Evolutionary conservation across 2,888 invertebrate species (phyloP).

Genomic region (Zaprionus lineosus): DNA sequence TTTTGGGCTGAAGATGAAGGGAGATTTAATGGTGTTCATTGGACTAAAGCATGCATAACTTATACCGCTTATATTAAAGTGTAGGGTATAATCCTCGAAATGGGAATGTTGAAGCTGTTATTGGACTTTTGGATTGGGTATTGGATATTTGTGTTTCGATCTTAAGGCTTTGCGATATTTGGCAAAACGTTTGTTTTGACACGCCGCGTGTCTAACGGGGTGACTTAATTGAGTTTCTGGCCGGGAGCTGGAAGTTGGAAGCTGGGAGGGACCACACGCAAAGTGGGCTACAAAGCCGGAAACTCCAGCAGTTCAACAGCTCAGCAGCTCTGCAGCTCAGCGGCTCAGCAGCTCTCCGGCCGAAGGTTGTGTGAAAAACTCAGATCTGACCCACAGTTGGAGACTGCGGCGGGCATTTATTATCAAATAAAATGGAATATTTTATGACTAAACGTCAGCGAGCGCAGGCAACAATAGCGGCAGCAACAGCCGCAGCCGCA

Average conservation of each 20-base stretch:
- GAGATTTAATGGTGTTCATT: too few relatives aligned
- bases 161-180: constrained; percentile 49
- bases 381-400: constrained; percentile 29
- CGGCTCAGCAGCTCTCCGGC: constrained; percentile 21
- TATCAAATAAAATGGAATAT: constrained; percentile 75
- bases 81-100: constrained; percentile 3
- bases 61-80: not conserved
- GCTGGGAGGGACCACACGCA: constrained; percentile 64
- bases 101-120: constrained; percentile 15
- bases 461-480: constrained; percentile 45
- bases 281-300: constrained; percentile 45
- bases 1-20: too few relatives aligned
- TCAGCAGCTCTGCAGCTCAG: constrained; percentile 50
- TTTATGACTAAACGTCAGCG: constrained; percentile 75
- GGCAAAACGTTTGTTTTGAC: constrained; percentile 75
- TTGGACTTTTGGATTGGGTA: constrained; percentile 11
- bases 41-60: too few relatives aligned
- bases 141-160: constrained; percentile 4
- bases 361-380: constrained; percentile 69
- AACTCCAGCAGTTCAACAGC: constrained; percentile 28
- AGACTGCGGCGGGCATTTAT: constrained; percentile 45
- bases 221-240: constrained; percentile 75
- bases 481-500: constrained; percentile 30
- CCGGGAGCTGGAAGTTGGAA: constrained; percentile 48
- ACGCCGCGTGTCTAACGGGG: constrained; percentile 73